Evolutionary conservation across 2,797 vertebrate genomes (phyloP).

Genomic region (Morelia viridis): DNA sequence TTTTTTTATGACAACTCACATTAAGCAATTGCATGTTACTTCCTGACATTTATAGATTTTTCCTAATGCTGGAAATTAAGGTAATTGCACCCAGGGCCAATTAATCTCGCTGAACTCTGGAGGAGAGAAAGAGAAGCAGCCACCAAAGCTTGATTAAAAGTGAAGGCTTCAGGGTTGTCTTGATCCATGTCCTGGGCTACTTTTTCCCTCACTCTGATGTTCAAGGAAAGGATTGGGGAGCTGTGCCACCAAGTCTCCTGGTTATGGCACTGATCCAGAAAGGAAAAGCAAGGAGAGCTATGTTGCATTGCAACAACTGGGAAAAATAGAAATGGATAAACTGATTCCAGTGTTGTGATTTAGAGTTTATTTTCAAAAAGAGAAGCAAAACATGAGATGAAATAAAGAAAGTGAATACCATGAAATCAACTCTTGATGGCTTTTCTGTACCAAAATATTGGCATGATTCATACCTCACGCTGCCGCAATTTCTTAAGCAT

Average conservation of each 20-base stretch:
- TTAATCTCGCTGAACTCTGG: constrained; percentile 54
- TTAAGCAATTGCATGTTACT: constrained; percentile 35
- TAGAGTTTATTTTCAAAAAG: background rate
- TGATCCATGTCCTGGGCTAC: background rate
- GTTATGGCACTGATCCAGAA: background rate
- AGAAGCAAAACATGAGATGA: too few species aligned
- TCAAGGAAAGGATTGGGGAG: background rate
- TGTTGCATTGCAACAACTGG: background rate
- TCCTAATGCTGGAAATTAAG: constrained; percentile 72
- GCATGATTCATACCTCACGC: background rate
- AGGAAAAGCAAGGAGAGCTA: background rate
- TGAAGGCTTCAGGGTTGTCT: background rate
- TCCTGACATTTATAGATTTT: constrained; percentile 72
- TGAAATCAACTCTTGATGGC: background rate
- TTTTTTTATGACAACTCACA: background rate
- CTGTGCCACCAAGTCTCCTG: too few species aligned
- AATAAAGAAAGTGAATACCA: background rate
- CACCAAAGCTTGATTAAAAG: background rate
- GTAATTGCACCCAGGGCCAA: constrained; percentile 60
- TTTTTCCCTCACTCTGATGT: background rate
- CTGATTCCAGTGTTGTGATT: background rate
- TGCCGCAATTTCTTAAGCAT: too few species aligned
- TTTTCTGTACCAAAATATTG: background rate
- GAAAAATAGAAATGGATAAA: too few species aligned
- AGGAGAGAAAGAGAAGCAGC: constrained; percentile 13